Conservation (phyloP, 2,888 invertebrate genomes). For the Cephus rjabovi region DNA sequence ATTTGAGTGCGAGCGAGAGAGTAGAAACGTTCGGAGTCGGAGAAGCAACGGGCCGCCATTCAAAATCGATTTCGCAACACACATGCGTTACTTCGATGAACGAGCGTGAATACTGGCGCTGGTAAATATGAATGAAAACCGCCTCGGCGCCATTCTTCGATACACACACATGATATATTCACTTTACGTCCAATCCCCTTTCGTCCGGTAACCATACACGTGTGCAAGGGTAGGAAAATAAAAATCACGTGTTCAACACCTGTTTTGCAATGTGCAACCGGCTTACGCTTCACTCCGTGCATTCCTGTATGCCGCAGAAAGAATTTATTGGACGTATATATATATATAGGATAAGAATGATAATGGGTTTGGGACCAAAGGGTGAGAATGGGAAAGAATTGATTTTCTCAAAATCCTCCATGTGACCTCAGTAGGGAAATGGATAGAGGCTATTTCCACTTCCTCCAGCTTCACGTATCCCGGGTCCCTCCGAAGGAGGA, state of each 20-base stretch:
- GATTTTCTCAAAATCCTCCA: not conserved
- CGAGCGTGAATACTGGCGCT: constrained; percentile 46
- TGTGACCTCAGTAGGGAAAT: not conserved
- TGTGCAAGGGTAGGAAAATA: not conserved
- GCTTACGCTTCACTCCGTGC: constrained; percentile 15
- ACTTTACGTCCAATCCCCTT: not conserved
- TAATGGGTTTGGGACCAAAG: not conserved
- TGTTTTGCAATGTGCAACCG: constrained; percentile 37
- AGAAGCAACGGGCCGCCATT: constrained; percentile 37
- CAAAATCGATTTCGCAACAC: constrained; percentile 55
- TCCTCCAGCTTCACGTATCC: not conserved
- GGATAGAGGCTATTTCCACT: not conserved
- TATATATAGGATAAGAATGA: not conserved
- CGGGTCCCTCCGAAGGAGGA: not conserved
- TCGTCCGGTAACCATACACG: not conserved
- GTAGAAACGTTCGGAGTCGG: constrained; percentile 27
- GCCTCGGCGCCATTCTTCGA: constrained; percentile 55
- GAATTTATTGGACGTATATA: not conserved
- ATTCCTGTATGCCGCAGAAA: constrained; percentile 39
- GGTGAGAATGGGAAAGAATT: not conserved
- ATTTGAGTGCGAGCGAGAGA: constrained; percentile 33
- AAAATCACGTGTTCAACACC: constrained; percentile 61
- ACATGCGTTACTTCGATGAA: constrained; percentile 52
- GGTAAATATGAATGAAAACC: constrained; percentile 62
- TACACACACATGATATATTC: constrained; percentile 7